phyloP scores from a whole-genome alignment of 2,113 vertebrate species.

The Vulpes vulpes region DNA sequence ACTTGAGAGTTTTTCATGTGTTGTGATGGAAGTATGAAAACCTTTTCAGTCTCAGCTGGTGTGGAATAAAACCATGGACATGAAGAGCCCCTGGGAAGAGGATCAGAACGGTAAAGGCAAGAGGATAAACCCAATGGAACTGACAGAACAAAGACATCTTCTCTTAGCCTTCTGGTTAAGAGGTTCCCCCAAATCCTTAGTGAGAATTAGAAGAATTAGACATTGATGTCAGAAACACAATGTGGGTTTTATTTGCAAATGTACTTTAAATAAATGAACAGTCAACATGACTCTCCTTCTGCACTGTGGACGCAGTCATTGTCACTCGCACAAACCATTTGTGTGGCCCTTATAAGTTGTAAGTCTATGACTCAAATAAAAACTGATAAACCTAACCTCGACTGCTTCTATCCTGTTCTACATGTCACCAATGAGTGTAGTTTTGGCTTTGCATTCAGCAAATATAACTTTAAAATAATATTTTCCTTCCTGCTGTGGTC shows the following conservation, averaged over 20 bases:
- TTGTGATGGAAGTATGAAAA: background rate
- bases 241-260: background rate
- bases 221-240: background rate
- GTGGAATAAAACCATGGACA: background rate
- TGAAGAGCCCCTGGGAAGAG: background rate
- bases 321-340: background rate
- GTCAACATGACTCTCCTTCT: background rate
- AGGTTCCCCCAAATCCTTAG: background rate
- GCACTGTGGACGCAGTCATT: background rate
- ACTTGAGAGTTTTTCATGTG: slow-evolving; percentile 25
- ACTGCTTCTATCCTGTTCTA: background rate
- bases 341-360: background rate
- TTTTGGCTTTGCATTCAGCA: background rate
- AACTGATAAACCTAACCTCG: background rate
- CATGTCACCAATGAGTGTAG: background rate
- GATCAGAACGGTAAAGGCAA: background rate
- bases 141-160: background rate
- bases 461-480: background rate
- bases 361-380: background rate
- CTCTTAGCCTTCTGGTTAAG: background rate
- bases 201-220: background rate
- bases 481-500: background rate
- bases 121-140: background rate
- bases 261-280: background rate
- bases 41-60: background rate